Conservation (phyloP, 2,888 invertebrate genomes). For the Aromia moschata region DNA sequence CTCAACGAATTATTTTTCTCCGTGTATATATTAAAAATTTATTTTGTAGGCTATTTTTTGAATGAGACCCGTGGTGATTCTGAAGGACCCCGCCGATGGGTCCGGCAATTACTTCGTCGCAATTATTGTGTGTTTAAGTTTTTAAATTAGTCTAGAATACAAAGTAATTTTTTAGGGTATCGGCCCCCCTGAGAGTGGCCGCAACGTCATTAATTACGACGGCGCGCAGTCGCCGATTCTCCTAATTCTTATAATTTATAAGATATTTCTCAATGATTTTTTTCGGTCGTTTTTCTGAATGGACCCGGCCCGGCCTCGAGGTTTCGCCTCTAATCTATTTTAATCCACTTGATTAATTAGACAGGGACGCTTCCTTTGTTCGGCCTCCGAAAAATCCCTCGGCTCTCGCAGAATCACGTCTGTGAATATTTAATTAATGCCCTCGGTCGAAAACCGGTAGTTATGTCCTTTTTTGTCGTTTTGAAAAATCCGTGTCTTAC, state of each 20-base stretch:
- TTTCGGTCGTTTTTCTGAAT: constrained; percentile 24
- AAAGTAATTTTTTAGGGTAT: constrained; percentile 52
- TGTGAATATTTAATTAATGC: constrained; percentile 29
- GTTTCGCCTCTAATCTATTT: constrained; percentile 25
- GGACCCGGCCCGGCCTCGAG: constrained; percentile 15
- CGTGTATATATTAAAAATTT: no score
- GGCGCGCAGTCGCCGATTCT: constrained; percentile 44
- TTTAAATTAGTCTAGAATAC: constrained; percentile 56
- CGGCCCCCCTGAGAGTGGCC: constrained; percentile 30
- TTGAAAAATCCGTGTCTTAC: no score
- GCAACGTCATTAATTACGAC: constrained; percentile 44
- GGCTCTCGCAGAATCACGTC: constrained; percentile 10
- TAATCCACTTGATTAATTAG: constrained; percentile 30
- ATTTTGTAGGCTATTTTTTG: no score
- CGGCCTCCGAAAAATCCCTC: constrained; percentile 20
- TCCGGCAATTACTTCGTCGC: constrained; percentile 56
- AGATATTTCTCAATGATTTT: constrained; percentile 43
- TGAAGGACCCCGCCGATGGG: no score
- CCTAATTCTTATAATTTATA: constrained; percentile 42
- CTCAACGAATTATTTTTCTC: no score
- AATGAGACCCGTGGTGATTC: no score
- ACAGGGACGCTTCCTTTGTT: constrained; percentile 25
- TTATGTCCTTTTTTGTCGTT: constrained; percentile 19
- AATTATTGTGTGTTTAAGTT: constrained; percentile 60
- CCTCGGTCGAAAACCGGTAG: constrained; percentile 20